phyloP scores from a whole-genome alignment of 2,888 invertebrate genomes.

The Sesia apiformis region DNA sequence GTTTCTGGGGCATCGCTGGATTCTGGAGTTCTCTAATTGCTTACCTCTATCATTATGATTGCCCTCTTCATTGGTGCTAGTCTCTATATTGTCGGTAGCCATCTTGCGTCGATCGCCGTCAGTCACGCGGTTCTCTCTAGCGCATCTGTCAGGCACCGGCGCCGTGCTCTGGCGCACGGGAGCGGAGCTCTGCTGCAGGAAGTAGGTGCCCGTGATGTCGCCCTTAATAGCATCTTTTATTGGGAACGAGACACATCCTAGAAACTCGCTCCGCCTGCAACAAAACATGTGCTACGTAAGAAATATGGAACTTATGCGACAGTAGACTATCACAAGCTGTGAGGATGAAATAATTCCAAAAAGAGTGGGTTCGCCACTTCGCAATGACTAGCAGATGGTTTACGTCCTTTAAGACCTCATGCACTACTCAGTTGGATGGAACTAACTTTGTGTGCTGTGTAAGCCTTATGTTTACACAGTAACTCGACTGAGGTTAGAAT shows the following conservation, averaged over 20 bases:
- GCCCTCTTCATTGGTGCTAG: constrained; percentile 58
- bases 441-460: too few species aligned
- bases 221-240: constrained; percentile 86
- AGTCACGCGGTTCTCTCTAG: constrained; percentile 38
- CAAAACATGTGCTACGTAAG: constrained; percentile 14
- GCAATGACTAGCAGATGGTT: too few species aligned
- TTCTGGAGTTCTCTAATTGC: background rate
- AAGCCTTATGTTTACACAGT: too few species aligned
- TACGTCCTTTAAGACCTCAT: too few species aligned
- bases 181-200: constrained; percentile 73
- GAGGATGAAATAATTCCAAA: too few species aligned
- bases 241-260: constrained; percentile 95
- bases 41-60: constrained; percentile 59
- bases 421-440: too few species aligned
- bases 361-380: too few species aligned
- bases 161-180: constrained; percentile 30
- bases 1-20: too few species aligned
- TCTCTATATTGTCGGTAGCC: constrained; percentile 68
- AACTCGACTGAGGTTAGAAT: too few species aligned
- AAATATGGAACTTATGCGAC: background rate
- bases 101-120: constrained; percentile 50
- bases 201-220: constrained; percentile 80
- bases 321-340: too few species aligned
- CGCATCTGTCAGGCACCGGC: constrained; percentile 36
- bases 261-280: constrained; percentile 93